Base-by-base conservation (phyloP, 2,888 invertebrate species). In the Spisula solida region DNA sequence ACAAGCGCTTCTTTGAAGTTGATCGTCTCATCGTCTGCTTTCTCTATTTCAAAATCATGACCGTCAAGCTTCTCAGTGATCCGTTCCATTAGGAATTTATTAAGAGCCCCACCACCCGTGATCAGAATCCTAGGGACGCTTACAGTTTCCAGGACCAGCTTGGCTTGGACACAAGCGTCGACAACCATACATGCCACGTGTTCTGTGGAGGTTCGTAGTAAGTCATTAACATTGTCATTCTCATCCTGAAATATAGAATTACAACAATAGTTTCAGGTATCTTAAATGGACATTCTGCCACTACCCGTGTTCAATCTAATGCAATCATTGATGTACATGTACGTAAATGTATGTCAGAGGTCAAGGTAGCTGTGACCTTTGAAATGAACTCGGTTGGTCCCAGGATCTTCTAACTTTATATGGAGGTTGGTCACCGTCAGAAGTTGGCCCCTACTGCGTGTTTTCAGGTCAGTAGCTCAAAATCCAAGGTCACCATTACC, bases 71-170 rank as follows among this genome's bases (percentile, higher is more conserved):
- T 93, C 5, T 87, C 87, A 34, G 90, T 85, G 47, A 96, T 92
- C 10, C 86, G 47, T 20, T 92, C 70, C 81, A 95, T 91, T 25
- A 96, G 93, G 88, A 93, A 94, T 66, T 92, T 91, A 91, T 96
- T 96, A 85, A 94, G 92, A 55, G 95, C 95, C n/a, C 96, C 96
- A 12, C 96, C 96, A 14, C 96, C 96, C 2, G 96, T 96, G 16
- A 96, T 91, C 25, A 96, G 92, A 31, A 96, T 92, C 31, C 92
- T 92, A 0, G 90, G 60, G 2, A 25, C 70, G 25, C 51, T 83
- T 51, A 55, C 75, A 41, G 55, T 41, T 4, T 82, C 56, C 29
- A 87, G 48, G 0, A 81, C 75, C 29, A 80, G 41, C 51, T 87
- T 88, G 14, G 90, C 87, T 12, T 86, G 80, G 34, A 89, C 81